phyloP scores from a whole-genome alignment of 2,113 vertebrate genomes.

The Mirza zaza region DNA sequence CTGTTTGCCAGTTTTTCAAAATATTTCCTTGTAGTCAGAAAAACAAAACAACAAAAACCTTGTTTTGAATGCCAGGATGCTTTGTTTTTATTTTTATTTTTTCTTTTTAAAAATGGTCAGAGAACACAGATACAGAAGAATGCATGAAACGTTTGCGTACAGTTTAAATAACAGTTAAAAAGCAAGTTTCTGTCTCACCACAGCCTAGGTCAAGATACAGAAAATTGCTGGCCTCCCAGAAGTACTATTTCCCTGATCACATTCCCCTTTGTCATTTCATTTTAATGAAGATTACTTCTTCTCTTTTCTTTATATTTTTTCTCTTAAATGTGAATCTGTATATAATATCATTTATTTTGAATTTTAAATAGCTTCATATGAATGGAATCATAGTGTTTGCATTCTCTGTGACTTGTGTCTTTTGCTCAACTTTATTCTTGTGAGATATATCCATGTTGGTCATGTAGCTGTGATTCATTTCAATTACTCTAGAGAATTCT shows the following conservation, averaged over 20 bases:
- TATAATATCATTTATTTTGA: not conserved
- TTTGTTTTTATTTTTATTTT: not conserved
- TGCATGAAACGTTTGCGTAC: not conserved
- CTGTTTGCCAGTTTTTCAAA: not conserved
- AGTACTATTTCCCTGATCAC: not conserved
- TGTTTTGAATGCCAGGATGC: not conserved
- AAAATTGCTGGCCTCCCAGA: not conserved
- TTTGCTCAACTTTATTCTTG: constrained; percentile 6
- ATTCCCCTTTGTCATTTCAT: not conserved
- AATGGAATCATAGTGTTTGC: not conserved
- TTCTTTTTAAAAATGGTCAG: not conserved
- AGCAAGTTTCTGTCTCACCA: not conserved
- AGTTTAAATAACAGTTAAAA: not conserved
- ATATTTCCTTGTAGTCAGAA: not conserved
- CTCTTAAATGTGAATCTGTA: not conserved
- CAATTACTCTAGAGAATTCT: not conserved
- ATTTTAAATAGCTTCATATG: not conserved
- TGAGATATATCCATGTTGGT: not conserved
- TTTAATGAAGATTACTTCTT: not conserved
- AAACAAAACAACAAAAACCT: not conserved
- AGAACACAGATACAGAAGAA: not conserved
- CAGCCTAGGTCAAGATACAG: not conserved
- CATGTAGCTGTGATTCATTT: not conserved
- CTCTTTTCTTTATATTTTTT: constrained; percentile 29
- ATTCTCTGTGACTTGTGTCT: not conserved